Evolutionary conservation across 37 sponge, comb jelly and placozoan species (phyloP), one percentile per base, ranked within the genome.

Genomic region (Mnemiopsis leidyi): DNA sequence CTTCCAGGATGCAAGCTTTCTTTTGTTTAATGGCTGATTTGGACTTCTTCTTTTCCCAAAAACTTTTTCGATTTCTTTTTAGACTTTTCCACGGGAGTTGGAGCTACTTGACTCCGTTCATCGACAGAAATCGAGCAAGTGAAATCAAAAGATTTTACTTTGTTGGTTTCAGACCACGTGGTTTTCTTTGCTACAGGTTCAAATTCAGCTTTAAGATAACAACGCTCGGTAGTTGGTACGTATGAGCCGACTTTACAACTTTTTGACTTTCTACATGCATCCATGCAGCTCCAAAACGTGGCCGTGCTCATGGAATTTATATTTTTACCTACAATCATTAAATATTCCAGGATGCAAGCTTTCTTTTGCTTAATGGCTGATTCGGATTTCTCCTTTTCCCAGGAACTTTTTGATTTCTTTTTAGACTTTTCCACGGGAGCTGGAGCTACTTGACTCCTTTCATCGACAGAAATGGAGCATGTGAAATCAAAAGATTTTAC

Each of bases 401-500:
- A n/a, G n/a, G n/a, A n/a, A n/a, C n/a, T n/a, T n/a, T n/a, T n/a
- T n/a, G n/a, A n/a, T n/a, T n/a, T n/a, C n/a, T n/a, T n/a, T n/a
- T n/a, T n/a, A n/a, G n/a, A n/a, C n/a, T n/a, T n/a, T n/a, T n/a
- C n/a, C n/a, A n/a, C n/a, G n/a, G n/a, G n/a, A n/a, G n/a, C n/a
- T n/a, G n/a, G n/a, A n/a, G n/a, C n/a, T n/a, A n/a, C n/a, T n/a
- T n/a, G n/a, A n/a, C n/a, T n/a, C n/a, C n/a, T n/a, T n/a, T n/a
- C n/a, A n/a, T n/a, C n/a, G n/a, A n/a, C n/a, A n/a, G n/a, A n/a
- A n/a, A n/a, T n/a, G n/a, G 61, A 48, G 36, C 79, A 77, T 3
- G 32, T 77, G 36, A 77, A 77, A 32, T 77, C 79, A 32, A 77
- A 77, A 32, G 79, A 77, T 32, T 32, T 28, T 3, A 77, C 79